phyloP scores from a whole-genome alignment of 2,888 invertebrate species.

The Empis stercorea region DNA sequence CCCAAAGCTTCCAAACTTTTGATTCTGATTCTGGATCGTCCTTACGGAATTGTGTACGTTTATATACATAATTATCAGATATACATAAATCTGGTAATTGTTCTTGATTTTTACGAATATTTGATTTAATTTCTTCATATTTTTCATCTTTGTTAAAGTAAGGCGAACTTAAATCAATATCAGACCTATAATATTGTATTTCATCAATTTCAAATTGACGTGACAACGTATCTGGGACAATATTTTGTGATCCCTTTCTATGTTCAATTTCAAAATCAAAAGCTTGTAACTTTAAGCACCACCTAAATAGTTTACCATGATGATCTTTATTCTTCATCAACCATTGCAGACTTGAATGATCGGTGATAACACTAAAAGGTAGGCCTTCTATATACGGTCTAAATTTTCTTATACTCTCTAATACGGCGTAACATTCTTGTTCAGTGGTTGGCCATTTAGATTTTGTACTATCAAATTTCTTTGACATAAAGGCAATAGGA shows the following conservation, averaged over 20 bases:
- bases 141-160: neutral
- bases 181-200: neutral
- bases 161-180: neutral
- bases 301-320: slow-evolving; percentile 15
- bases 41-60: neutral
- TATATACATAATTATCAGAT: neutral
- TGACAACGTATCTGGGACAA: slow-evolving; percentile 15
- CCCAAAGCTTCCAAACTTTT: neutral
- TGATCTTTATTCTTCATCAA: slow-evolving; percentile 15
- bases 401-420: slow-evolving; percentile 19
- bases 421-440: slow-evolving; percentile 16
- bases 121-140: neutral
- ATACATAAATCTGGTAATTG: neutral
- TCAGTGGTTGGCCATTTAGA: slow-evolving; percentile 18
- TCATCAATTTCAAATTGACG: slow-evolving; percentile 2
- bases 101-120: neutral
- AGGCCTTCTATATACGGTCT: slow-evolving; percentile 15
- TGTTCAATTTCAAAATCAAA: slow-evolving; percentile 15
- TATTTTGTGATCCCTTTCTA: slow-evolving; percentile 13
- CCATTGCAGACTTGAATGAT: slow-evolving; percentile 16
- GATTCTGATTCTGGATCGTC: neutral
- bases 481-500: neutral
- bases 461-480: slow-evolving; percentile 5
- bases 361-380: slow-evolving; percentile 13
- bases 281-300: no score